These are phyloP conservation scores for Microdon myrmicae DNA, from an alignment of 2,888 invertebrate species.

Conservation along the genomic window DNA sequence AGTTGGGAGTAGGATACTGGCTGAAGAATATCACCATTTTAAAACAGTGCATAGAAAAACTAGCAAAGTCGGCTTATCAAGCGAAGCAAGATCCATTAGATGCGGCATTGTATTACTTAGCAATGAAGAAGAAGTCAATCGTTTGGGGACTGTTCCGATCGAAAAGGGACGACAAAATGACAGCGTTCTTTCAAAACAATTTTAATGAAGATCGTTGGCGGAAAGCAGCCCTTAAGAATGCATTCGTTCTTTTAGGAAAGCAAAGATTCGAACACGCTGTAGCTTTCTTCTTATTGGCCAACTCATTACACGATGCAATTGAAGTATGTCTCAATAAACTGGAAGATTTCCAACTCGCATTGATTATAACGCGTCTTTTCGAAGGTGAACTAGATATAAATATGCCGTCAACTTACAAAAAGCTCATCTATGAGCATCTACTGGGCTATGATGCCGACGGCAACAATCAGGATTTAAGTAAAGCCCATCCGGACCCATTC, in stretches of 20 bases:
- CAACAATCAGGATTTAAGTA: slow-evolving; percentile 76
- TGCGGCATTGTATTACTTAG: slow-evolving; percentile 95
- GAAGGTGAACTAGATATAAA: slow-evolving; percentile 70
- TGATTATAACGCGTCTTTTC: slow-evolving; percentile 91
- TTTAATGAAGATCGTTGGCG: slow-evolving; percentile 94
- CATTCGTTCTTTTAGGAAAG: slow-evolving; percentile 93
- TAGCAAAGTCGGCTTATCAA: slow-evolving; percentile 95
- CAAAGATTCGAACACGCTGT: slow-evolving; percentile 98
- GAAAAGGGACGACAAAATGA: slow-evolving; percentile 90
- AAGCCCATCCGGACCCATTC: slow-evolving; percentile 94
- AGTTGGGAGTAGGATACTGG: slow-evolving; percentile 97
- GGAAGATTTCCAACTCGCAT: slow-evolving; percentile 94
- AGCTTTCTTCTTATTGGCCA: slow-evolving; percentile 96
- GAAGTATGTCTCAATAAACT: slow-evolving; percentile 86
- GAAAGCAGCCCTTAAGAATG: slow-evolving; percentile 97
- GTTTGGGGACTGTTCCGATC: slow-evolving; percentile 95
- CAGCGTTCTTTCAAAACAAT: slow-evolving; percentile 93
- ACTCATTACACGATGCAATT: slow-evolving; percentile 92
- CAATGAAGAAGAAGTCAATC: slow-evolving; percentile 97
- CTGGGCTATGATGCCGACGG: slow-evolving; percentile 77
- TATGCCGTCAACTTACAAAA: slow-evolving; percentile 71
- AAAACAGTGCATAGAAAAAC: slow-evolving; percentile 86
- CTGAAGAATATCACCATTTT: slow-evolving; percentile 84
- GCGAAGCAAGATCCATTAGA: slow-evolving; percentile 94
- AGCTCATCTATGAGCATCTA: slow-evolving; percentile 82